Percentiles rank a stretch among this genome's conserved stretches.
These are phyloP conservation scores for Microctonus brassicae DNA, from an alignment of 2,888 invertebrate genomes.

Conservation along the genomic window DNA sequence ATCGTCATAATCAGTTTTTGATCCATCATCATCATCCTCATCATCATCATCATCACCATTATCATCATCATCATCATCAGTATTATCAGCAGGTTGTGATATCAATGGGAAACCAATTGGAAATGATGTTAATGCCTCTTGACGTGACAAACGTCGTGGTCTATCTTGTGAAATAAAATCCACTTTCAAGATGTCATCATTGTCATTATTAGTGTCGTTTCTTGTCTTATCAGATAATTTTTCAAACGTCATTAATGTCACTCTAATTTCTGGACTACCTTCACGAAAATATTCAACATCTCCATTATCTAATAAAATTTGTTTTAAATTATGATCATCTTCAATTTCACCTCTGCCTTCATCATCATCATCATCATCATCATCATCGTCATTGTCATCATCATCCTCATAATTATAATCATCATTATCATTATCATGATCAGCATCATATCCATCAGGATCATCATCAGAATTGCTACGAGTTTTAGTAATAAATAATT, in stretches of 20 bases:
- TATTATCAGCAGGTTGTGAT: slow-evolving; percentile 35
- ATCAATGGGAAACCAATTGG: slow-evolving; percentile 57
- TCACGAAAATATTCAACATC: neutral
- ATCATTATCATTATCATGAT: slow-evolving; percentile 70
- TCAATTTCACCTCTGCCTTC: slow-evolving; percentile 23
- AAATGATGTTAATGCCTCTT: slow-evolving; percentile 83
- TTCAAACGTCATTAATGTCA: slow-evolving; percentile 52
- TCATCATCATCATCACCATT: slow-evolving; percentile 11
- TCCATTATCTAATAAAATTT: neutral
- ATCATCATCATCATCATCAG: slow-evolving; percentile 43
- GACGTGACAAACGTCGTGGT: slow-evolving; percentile 75
- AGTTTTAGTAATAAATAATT: slow-evolving; percentile 70
- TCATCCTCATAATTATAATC: slow-evolving; percentile 49
- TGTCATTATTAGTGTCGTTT: slow-evolving; percentile 12
- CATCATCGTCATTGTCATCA: slow-evolving; percentile 41
- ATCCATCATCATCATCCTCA: slow-evolving; percentile 23
- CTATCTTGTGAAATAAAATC: slow-evolving; percentile 51
- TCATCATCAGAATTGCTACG: slow-evolving; percentile 46
- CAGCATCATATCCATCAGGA: slow-evolving; percentile 25
- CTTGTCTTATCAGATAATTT: slow-evolving; percentile 39
- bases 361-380: slow-evolving; percentile 19
- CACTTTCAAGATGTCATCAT: slow-evolving; percentile 22
- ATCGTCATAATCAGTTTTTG: neutral
- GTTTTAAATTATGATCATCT: neutral
- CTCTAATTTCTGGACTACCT: slow-evolving; percentile 62